Conservation (phyloP, 2,888 invertebrate species). For the Ophion ventricosus region DNA sequence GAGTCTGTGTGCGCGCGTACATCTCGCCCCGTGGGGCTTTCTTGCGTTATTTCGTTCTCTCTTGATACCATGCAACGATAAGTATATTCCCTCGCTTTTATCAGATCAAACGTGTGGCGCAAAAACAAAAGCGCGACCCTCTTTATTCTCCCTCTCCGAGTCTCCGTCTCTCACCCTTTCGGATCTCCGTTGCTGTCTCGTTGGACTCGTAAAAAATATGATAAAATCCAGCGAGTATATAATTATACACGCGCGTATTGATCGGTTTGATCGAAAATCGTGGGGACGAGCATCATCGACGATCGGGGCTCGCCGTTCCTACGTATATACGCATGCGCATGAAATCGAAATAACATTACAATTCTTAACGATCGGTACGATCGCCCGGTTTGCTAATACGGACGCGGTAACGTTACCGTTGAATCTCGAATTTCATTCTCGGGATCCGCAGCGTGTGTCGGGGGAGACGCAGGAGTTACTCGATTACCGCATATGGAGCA, state of each 20-base stretch:
- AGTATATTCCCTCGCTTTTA: slow-evolving; percentile 73
- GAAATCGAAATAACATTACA: slow-evolving; percentile 2
- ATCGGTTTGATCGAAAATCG: slow-evolving; percentile 57
- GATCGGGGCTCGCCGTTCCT: neutral
- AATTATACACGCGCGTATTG: slow-evolving; percentile 54
- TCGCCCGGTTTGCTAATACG: too few species aligned
- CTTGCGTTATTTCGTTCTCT: slow-evolving; percentile 63
- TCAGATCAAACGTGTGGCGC: slow-evolving; percentile 69
- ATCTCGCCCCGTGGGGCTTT: slow-evolving; percentile 66
- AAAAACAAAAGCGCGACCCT: slow-evolving; percentile 78
- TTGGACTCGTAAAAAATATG: slow-evolving; percentile 65
- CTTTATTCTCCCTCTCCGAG: slow-evolving; percentile 59
- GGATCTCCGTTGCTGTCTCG: slow-evolving; percentile 64
- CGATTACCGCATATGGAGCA: too few species aligned
- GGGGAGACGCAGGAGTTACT: too few species aligned
- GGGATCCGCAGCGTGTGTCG: too few species aligned
- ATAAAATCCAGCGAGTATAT: slow-evolving; percentile 59
- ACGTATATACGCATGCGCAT: neutral
- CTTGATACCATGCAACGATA: slow-evolving; percentile 79
- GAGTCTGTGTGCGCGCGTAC: slow-evolving; percentile 63
- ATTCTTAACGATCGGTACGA: slow-evolving; percentile 30
- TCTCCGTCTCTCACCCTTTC: slow-evolving; percentile 54
- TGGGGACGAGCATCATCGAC: neutral
- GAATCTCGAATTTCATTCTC: too few species aligned
- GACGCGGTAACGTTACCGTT: too few species aligned